Conservation (phyloP, 2,797 vertebrate species). For the Triplophysa bombifrons region DNA sequence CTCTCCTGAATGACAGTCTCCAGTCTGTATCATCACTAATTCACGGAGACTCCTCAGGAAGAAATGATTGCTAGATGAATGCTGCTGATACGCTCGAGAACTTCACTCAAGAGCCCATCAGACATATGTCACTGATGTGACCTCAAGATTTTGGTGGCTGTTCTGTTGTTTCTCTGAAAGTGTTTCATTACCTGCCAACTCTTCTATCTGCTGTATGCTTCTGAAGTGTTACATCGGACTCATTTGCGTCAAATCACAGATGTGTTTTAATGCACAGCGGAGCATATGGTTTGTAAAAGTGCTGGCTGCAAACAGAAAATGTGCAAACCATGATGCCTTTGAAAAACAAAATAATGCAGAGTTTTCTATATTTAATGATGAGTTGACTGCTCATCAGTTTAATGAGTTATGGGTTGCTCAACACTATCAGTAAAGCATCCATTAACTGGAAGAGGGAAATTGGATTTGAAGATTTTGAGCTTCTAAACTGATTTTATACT, state of each 20-base stretch:
- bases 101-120: constrained; percentile 6
- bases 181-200: constrained; percentile 54
- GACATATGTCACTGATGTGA: constrained; percentile 16
- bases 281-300: constrained; percentile 32
- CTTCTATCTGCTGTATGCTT: constrained; percentile 32
- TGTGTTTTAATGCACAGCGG: constrained; percentile 30
- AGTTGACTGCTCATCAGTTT: not conserved
- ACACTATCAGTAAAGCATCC: not conserved
- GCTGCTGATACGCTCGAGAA: constrained; percentile 1
- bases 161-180: constrained; percentile 25
- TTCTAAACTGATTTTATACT: not conserved
- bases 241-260: constrained; percentile 52
- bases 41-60: constrained; percentile 2
- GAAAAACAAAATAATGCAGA: constrained; percentile 7
- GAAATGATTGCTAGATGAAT: constrained; percentile 2
- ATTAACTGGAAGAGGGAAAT: not conserved
- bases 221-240: constrained; percentile 29
- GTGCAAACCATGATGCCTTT: constrained; percentile 4
- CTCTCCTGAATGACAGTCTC: not conserved
- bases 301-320: constrained; percentile 37
- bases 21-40: not conserved
- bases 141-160: constrained; percentile 2
- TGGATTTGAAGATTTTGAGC: constrained; percentile 17
- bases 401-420: constrained; percentile 8
- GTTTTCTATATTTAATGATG: not conserved